These are phyloP conservation scores for Melanostoma mellinum DNA, from an alignment of 2,888 invertebrate genomes.

Conservation along the genomic window DNA sequence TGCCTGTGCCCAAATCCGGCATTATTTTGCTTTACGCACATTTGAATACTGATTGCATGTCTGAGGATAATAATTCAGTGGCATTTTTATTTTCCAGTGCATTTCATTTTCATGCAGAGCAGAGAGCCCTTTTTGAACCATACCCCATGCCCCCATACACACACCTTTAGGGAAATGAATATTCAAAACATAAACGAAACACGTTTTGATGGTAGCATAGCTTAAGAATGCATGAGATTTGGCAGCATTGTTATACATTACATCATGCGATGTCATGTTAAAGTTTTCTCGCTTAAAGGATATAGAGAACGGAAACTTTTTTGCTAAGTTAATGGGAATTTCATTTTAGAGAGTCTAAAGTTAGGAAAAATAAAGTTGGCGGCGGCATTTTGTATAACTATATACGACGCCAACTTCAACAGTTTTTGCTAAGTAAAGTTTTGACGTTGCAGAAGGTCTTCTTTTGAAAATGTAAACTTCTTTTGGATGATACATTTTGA, in stretches of 20 bases:
- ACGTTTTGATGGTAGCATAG: conserved; percentile 34
- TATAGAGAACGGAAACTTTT: conserved; percentile 20
- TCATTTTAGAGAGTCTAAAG: conserved; percentile 27
- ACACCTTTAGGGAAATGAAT: conserved; percentile 14
- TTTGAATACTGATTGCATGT: conserved; percentile 68
- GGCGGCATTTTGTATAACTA: conserved; percentile 19
- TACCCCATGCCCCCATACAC: background rate
- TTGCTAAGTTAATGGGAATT: conserved; percentile 58
- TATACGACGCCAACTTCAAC: conserved; percentile 11
- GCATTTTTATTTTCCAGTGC: conserved; percentile 66
- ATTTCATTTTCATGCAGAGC: conserved; percentile 64
- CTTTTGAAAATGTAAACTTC: conserved; percentile 21
- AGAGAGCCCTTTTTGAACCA: too few relatives aligned
- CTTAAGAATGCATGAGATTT: conserved; percentile 31
- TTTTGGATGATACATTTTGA: conserved; percentile 3
- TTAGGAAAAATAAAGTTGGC: conserved; percentile 48
- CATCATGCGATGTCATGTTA: background rate
- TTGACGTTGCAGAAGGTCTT: conserved; percentile 21
- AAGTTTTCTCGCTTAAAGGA: conserved; percentile 24
- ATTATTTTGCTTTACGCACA: conserved; percentile 48
- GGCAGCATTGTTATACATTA: conserved; percentile 37
- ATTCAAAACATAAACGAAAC: conserved; percentile 26
- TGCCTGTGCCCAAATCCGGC: background rate
- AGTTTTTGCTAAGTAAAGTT: conserved; percentile 19
- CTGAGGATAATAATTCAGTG: conserved; percentile 68